A percentile compares a stretch with the other conserved stretches of the same genome.
Evolutionary conservation across 2,888 invertebrate genomes (phyloP).

Genomic region (Andrena dorsata): DNA sequence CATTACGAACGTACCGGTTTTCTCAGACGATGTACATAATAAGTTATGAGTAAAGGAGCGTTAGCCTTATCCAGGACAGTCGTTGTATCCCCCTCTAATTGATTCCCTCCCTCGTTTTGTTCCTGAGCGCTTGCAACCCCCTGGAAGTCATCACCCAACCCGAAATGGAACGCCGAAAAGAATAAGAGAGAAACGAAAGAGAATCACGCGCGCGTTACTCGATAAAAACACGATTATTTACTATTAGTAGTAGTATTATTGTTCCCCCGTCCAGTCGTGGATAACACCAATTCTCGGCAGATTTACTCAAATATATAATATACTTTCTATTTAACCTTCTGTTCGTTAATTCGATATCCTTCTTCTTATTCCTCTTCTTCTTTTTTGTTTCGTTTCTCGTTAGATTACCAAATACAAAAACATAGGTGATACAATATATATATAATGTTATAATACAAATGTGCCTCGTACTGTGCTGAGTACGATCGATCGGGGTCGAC

Average conservation of each 20-base stretch:
- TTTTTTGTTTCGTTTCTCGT: conserved; percentile 51
- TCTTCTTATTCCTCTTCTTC: conserved; percentile 56
- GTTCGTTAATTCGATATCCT: conserved; percentile 81
- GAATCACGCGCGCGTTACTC: conserved; percentile 4
- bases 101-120: conserved; percentile 5
- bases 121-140: conserved; percentile 34
- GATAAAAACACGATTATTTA: conserved; percentile 18
- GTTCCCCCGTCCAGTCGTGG: conserved; percentile 65
- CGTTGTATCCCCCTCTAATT: conserved; percentile 61
- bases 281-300: conserved; percentile 81
- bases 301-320: conserved; percentile 84
- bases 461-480: conserved; percentile 77
- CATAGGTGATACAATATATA: conserved; percentile 81
- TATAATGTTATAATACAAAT: conserved; percentile 83
- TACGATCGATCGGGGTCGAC: conserved; percentile 55
- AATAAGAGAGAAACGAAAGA: conserved; percentile 7
- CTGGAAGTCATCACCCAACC: background rate
- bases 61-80: conserved; percentile 81
- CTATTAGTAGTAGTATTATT: conserved; percentile 2
- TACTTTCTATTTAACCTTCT: conserved; percentile 83
- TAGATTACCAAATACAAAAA: conserved; percentile 85
- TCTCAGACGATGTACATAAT: conserved; percentile 83
- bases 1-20: conserved; percentile 83
- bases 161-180: background rate
- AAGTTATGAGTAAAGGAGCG: conserved; percentile 84